Conservation (phyloP, 2,113 vertebrate species). For the Leptodactylus fuscus region DNA sequence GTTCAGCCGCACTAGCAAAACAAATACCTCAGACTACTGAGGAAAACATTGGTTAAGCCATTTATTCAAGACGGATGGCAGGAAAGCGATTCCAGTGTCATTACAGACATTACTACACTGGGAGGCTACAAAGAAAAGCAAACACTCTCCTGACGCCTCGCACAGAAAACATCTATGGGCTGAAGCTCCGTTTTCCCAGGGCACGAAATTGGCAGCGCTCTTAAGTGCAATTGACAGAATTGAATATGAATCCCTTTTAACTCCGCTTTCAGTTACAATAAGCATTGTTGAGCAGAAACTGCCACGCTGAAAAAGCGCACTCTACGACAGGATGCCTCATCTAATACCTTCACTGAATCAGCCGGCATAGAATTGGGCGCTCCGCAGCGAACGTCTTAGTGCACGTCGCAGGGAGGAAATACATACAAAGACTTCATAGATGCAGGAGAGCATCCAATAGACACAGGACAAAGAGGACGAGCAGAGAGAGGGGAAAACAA, state of each 20-base stretch:
- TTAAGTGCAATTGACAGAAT: conserved; percentile 13
- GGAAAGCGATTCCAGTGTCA: not conserved
- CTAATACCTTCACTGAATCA: conserved; percentile 19
- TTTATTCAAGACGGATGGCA: not conserved
- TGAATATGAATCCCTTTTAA: conserved; percentile 33
- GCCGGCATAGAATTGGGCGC: not conserved
- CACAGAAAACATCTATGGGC: not conserved
- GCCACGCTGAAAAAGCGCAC: not conserved
- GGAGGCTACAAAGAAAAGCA: conserved; percentile 6
- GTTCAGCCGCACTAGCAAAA: not conserved
- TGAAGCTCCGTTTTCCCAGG: not conserved
- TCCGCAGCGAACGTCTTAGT: not conserved
- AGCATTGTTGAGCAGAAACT: conserved; percentile 32
- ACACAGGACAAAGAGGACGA: not conserved
- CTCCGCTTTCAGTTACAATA: conserved; percentile 34
- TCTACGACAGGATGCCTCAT: conserved; percentile 15
- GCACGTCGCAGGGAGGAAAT: not conserved
- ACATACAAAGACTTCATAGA: not conserved
- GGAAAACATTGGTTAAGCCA: not conserved
- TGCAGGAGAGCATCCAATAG: not conserved
- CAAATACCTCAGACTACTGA: not conserved
- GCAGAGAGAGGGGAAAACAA: not conserved
- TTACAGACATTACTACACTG: not conserved
- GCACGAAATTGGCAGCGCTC: conserved; percentile 4
- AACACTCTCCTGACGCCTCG: not conserved